Evolutionary conservation across 2,888 invertebrate genomes (phyloP).

Genomic region (Trachelus stipa): DNA sequence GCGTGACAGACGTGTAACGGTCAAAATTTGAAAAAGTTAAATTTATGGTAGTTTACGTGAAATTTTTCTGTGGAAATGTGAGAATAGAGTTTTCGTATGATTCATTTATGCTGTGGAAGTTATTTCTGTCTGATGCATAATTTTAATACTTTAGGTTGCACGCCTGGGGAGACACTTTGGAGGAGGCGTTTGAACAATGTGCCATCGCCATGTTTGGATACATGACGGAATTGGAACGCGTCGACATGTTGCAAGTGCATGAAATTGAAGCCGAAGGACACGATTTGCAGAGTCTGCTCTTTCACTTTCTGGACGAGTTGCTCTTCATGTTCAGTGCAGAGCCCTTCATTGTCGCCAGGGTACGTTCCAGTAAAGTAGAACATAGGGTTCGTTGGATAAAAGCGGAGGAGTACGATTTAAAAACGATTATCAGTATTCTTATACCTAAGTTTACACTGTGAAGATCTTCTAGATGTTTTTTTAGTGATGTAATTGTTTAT

Average conservation of each 20-base stretch:
- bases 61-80: not conserved
- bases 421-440: not conserved
- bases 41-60: not conserved
- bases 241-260: constrained; percentile 82
- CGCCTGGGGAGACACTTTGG: constrained; percentile 88
- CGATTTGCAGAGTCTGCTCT: constrained; percentile 89
- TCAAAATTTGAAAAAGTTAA: not conserved
- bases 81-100: not conserved
- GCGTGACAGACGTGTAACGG: not conserved
- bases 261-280: constrained; percentile 90
- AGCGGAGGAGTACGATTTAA: not conserved
- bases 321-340: constrained; percentile 93
- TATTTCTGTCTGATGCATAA: constrained; percentile 28
- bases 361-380: constrained; percentile 51
- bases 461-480: not conserved
- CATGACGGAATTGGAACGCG: constrained; percentile 91
- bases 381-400: not conserved
- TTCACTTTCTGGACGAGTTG: constrained; percentile 94
- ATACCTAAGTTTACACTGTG: not conserved
- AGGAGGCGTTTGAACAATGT: constrained; percentile 95
- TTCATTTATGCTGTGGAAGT: not conserved
- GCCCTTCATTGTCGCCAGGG: constrained; percentile 82
- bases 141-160: constrained; percentile 75
- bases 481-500: not conserved
- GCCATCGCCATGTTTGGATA: constrained; percentile 98